Percentiles rank a stretch among this genome's conserved stretches.
These are phyloP conservation scores for Gobiocypris rarus DNA, from an alignment of 2,113 vertebrate species.

Conservation along the genomic window DNA sequence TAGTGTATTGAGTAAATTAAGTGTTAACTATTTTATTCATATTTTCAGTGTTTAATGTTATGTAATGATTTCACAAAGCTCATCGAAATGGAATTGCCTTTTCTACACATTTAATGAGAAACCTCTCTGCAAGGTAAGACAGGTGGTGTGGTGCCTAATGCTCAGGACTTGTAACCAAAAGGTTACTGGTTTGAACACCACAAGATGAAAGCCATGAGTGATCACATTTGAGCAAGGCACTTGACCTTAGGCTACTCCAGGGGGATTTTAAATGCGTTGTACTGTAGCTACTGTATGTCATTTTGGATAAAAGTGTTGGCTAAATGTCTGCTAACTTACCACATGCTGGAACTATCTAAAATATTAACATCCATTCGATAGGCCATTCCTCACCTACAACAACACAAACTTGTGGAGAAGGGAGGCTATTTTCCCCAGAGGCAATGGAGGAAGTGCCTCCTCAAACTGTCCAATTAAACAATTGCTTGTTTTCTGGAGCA, in stretches of 20 bases:
- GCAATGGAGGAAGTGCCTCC: background rate
- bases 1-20: background rate
- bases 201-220: background rate
- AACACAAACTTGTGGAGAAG: background rate
- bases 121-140: background rate
- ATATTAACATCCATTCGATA: conserved; percentile 16
- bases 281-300: background rate
- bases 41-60: no score
- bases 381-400: background rate
- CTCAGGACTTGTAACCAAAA: background rate
- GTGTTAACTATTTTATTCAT: background rate
- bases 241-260: background rate
- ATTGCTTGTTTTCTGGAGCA: background rate
- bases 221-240: background rate
- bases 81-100: background rate
- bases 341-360: conserved; percentile 9
- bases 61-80: background rate
- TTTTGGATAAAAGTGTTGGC: conserved; percentile 20
- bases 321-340: conserved; percentile 9
- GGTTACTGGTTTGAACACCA: background rate
- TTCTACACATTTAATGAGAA: background rate
- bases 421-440: background rate
- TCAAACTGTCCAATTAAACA: background rate
- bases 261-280: background rate
- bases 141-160: background rate